A percentile compares a stretch with the other conserved stretches of the same genome.
phyloP scores from a whole-genome alignment of 1,140 invertebrate genomes.

The Drosophila paulistorum region DNA sequence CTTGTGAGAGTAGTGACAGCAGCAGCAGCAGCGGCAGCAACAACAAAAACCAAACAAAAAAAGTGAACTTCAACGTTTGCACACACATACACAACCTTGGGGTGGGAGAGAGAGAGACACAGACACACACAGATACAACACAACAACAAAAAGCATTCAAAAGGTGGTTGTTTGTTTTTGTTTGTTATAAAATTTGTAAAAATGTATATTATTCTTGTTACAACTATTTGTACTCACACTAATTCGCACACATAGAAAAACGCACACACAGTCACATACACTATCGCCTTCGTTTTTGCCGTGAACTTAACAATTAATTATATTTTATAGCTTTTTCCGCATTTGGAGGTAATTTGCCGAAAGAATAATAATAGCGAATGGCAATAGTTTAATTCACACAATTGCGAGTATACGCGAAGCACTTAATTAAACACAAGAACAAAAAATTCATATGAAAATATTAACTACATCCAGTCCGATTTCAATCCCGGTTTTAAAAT shows the following conservation, averaged over 20 bases:
- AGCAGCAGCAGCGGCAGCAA: slow-evolving; percentile 10
- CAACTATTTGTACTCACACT: slow-evolving; percentile 1
- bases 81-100: neutral
- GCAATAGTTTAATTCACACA: neutral
- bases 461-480: neutral
- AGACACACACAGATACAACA: neutral
- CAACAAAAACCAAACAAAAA: neutral
- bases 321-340: neutral
- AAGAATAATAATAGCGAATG: slow-evolving; percentile 10
- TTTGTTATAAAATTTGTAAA: slow-evolving; percentile 11
- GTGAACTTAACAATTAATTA: slow-evolving; percentile 4
- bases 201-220: slow-evolving; percentile 2
- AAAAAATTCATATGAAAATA: neutral
- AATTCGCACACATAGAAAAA: slow-evolving; percentile 1
- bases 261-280: neutral
- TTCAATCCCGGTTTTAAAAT: neutral
- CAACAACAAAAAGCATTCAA: neutral
- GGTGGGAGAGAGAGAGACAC: neutral
- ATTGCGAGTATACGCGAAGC: neutral
- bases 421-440: slow-evolving; percentile 6
- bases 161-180: slow-evolving; percentile 11
- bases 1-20: slow-evolving; percentile 14
- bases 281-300: slow-evolving; percentile 6
- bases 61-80: slow-evolving; percentile 18
- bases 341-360: slow-evolving; percentile 3